These are phyloP conservation scores for Podocnemis expansa DNA, from an alignment of 2,113 vertebrate species.

Conservation along the genomic window DNA sequence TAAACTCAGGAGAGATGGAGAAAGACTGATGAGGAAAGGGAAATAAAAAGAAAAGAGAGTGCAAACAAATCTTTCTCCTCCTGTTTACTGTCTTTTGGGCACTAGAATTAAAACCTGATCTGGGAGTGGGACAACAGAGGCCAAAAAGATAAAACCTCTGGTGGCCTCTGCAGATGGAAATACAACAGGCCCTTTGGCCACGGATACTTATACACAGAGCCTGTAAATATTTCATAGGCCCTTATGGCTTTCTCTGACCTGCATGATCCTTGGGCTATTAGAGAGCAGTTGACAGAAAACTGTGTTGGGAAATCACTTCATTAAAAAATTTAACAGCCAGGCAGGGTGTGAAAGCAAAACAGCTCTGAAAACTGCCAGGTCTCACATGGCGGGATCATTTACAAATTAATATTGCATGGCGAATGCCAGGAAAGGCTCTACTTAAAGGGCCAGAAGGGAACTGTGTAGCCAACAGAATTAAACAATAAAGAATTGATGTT, in stretches of 20 bases:
- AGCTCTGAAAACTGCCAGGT: slow-evolving; percentile 50
- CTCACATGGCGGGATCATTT: slow-evolving; percentile 37
- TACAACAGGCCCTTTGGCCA: slow-evolving; percentile 61
- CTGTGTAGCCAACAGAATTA: neutral
- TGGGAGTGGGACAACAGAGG: neutral
- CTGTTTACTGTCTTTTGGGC: neutral
- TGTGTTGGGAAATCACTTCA: slow-evolving; percentile 64
- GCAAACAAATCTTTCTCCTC: neutral
- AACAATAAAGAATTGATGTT: fast-evolving
- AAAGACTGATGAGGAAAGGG: neutral
- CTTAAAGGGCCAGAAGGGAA: neutral
- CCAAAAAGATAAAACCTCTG: slow-evolving; percentile 26
- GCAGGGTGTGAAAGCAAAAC: slow-evolving; percentile 69
- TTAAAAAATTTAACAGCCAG: slow-evolving; percentile 68
- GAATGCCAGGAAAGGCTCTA: neutral
- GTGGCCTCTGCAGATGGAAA: slow-evolving; percentile 53
- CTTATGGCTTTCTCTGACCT: slow-evolving; percentile 57
- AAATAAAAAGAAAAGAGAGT: neutral
- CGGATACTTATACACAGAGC: slow-evolving; percentile 51
- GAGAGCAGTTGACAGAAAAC: slow-evolving; percentile 65
- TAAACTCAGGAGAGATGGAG: neutral
- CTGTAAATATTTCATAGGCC: slow-evolving; percentile 62
- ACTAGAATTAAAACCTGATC: neutral
- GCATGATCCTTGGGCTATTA: slow-evolving; percentile 33
- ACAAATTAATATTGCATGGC: slow-evolving; percentile 65